Percentiles rank a stretch among this genome's conserved stretches.
Conservation (phyloP, 2,113 vertebrate species). For the Eidolon helvum region DNA sequence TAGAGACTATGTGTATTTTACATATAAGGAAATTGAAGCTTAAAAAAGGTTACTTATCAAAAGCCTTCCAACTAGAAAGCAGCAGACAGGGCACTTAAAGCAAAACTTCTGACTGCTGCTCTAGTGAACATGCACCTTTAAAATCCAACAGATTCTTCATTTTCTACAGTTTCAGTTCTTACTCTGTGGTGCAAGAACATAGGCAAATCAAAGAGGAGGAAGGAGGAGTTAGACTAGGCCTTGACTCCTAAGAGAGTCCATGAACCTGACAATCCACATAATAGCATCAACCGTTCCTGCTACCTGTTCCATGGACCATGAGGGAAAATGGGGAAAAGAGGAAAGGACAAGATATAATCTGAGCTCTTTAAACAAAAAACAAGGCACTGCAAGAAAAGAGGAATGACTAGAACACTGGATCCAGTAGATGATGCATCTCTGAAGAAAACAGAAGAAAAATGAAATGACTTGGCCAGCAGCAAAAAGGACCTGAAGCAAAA, state of each 20-base stretch:
- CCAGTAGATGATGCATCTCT: not conserved
- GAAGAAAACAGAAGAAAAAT: not conserved
- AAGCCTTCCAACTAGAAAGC: not conserved
- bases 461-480: not conserved
- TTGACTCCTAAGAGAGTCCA: not conserved
- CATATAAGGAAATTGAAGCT: slow-evolving; percentile 44
- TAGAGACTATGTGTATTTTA: not conserved
- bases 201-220: not conserved
- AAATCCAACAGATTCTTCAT: not conserved
- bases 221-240: not conserved
- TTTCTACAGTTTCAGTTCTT: not conserved
- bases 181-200: not conserved
- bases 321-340: not conserved
- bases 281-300: not conserved
- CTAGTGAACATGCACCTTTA: too few relatives aligned
- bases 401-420: fast-evolving
- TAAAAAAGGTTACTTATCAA: not conserved
- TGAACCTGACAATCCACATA: not conserved
- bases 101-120: not conserved
- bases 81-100: not conserved
- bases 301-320: not conserved
- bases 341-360: not conserved
- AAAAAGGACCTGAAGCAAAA: not conserved
- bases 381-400: not conserved
- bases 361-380: not conserved